Evolutionary conservation across 2,797 vertebrate genomes (phyloP), one percentile per base, ranked within the genome.

Genomic region (Tapirus indicus): DNA sequence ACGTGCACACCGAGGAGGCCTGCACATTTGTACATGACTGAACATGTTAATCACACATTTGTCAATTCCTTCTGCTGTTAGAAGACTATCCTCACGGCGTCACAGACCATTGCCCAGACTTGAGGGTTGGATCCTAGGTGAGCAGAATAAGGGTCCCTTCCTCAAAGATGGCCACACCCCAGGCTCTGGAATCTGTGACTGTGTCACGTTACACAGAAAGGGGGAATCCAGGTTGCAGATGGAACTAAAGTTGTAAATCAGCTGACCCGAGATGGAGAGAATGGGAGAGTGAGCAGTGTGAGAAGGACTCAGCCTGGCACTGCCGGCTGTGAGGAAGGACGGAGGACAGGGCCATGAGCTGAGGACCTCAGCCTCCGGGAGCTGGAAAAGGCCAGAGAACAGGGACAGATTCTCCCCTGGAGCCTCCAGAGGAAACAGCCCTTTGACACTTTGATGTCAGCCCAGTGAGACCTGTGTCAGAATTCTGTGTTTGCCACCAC

Each of bases 241-340:
- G 49, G 49, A 52, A 52, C 49, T 52, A 52, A 52, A 13, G 49
- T 52, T 52, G 47, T 13, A 14, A 52, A 16, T 52, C 49, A 1
- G 86, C 41, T 27, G 56, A 8, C 20, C 71, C 7, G 13, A 62
- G 54, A 18, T 4, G 21, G 2, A 41, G 35, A 32, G n/a, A 41
- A 21, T 27, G 0, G 5, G 85, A 69, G 9, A 6, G 38, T 7
- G 32, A 13, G 35, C 75, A 1, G 69, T 13, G 6, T 4, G 75
- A 78, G 75, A 16, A 52, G 20, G 49, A 7, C 11, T 1, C 49
- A 0, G 32, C 32, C 41, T 0, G 1, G 4, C 0, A 21, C 54
- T 25, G 29, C 54, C 4, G 14, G 9, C 8, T 6, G 38, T 4
- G 27, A 60, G n/a, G 85, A 60, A 60, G n/a, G 85, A 60, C 2